phyloP scores from a whole-genome alignment of 2,113 vertebrate genomes.

The Nesoenas mayeri region DNA sequence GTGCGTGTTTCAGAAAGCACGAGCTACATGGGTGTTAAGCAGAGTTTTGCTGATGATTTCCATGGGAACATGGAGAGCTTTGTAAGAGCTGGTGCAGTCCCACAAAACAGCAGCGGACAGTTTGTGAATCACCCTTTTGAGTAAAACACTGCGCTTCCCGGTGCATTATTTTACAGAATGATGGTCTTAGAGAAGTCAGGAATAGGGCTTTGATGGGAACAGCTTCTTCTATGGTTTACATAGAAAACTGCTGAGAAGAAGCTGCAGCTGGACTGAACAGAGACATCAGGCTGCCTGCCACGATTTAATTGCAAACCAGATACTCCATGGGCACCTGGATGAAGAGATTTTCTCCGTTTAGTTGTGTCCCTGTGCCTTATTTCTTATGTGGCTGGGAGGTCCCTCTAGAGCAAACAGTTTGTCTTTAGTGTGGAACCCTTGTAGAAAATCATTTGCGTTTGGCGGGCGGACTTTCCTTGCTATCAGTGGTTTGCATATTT shows the following conservation, averaged over 20 bases:
- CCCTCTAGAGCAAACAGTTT: not conserved
- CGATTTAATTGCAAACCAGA: not conserved
- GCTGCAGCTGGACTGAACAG: not conserved
- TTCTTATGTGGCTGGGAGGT: not conserved
- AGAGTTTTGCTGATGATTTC: not conserved
- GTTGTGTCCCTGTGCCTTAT: not conserved
- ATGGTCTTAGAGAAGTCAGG: not conserved
- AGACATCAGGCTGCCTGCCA: not conserved
- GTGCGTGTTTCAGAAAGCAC: not conserved
- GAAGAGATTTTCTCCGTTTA: not conserved
- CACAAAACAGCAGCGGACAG: not conserved
- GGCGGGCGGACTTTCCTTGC: not conserved
- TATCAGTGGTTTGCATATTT: not conserved
- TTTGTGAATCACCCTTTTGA: not conserved
- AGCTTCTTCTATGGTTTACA: not conserved
- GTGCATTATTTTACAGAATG: not conserved
- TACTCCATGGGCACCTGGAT: not conserved
- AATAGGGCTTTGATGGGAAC: not conserved
- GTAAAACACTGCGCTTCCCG: not conserved
- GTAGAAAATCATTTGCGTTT: not conserved
- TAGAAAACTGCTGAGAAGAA: not conserved
- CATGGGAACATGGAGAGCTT: not conserved
- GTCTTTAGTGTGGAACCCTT: not conserved
- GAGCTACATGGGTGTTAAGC: accelerated
- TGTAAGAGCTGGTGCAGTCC: not conserved